Percentiles rank a stretch among this genome's conserved stretches.
These are phyloP conservation scores for Nothoprocta perdicaria DNA, from an alignment of 2,113 vertebrate genomes.

Conservation along the genomic window DNA sequence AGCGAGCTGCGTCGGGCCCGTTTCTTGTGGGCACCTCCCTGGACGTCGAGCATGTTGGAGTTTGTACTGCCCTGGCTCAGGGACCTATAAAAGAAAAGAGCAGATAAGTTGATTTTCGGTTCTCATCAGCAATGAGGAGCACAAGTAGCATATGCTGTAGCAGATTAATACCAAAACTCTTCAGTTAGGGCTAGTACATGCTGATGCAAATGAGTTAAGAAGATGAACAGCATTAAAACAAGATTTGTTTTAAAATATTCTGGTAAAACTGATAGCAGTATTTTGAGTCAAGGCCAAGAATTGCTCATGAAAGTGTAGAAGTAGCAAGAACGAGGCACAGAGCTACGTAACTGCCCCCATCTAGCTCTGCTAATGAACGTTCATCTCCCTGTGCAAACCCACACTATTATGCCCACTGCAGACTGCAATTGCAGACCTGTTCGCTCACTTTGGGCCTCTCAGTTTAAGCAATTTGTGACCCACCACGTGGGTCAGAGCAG, in stretches of 20 bases:
- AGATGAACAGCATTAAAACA: conserved; percentile 78
- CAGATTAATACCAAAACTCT: conserved; percentile 64
- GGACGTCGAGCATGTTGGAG: conserved; percentile 95
- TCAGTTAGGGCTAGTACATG: conserved; percentile 83
- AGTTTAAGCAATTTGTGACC: neutral
- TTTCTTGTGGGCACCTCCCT: conserved; percentile 92
- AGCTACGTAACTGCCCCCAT: rapidly evolving
- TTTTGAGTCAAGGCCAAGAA: conserved; percentile 37
- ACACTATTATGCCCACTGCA: neutral
- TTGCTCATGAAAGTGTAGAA: neutral
- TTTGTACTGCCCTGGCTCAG: conserved; percentile 97
- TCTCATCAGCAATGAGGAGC: neutral
- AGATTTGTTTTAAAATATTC: conserved; percentile 23
- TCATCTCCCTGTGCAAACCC: neutral
- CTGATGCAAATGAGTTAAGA: conserved; percentile 82
- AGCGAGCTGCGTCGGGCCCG: conserved; percentile 92
- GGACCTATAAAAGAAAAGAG: conserved; percentile 80
- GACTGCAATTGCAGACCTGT: neutral
- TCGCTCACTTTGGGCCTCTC: neutral
- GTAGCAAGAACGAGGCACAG: conserved; percentile 18
- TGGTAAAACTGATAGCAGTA: conserved; percentile 22
- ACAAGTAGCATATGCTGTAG: conserved; percentile 22
- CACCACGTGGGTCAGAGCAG: neutral
- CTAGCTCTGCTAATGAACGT: rapidly evolving
- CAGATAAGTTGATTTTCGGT: neutral